Base-by-base conservation (phyloP, 35 echinoderm and acorn worm species). In the Strongylocentrotus purpuratus region DNA sequence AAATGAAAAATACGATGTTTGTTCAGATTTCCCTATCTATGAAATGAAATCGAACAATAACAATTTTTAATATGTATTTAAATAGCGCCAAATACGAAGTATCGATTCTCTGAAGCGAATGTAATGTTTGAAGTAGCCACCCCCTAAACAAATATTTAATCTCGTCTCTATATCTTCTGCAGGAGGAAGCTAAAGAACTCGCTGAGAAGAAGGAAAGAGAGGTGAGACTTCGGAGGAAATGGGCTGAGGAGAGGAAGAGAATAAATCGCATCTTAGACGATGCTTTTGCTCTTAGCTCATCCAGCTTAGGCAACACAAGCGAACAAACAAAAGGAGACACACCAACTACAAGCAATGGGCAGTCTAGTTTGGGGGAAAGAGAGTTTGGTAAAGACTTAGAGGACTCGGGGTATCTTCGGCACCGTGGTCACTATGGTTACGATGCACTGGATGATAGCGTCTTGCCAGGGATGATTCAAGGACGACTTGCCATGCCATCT, bases 201-300 rank as follows among this genome's bases (percentile, higher is more conserved):
- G 46, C 46, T 31, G 91, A 93, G 48, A 93, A 93, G 91, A 93
- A 93, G 91, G 46, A 93, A 45, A 47, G 48, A n/a, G 91, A 93
- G 91, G 91, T 93, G 2, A 58, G 25, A 28, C 91, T 93, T 1
- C 32, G 48, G 46, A 47, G 91, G 58, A 93, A 93, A 93, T 93
- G 91, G 91, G 91, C 91, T 8, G 91, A 93, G 18, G 91, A 93
- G 91, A 58, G 91, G 31, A 93, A 93, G 46, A 33, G 91, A 31
- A 50, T 93, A 33, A 58, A 93, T 25, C 91, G 91, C 46, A 93
- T 93, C 48, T 46, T 93, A n/a, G 91, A 93, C 31, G 91, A 93
- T 22, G 91, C 91, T 3, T 93, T 93, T 58, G 45, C 91, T 31
- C 91, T 93, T 11, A 93, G 46, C 11, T 93, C 91, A 20, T 18